Evolutionary conservation across 1,140 invertebrate species (phyloP).

Genomic region (Monochamus saltuarius): DNA sequence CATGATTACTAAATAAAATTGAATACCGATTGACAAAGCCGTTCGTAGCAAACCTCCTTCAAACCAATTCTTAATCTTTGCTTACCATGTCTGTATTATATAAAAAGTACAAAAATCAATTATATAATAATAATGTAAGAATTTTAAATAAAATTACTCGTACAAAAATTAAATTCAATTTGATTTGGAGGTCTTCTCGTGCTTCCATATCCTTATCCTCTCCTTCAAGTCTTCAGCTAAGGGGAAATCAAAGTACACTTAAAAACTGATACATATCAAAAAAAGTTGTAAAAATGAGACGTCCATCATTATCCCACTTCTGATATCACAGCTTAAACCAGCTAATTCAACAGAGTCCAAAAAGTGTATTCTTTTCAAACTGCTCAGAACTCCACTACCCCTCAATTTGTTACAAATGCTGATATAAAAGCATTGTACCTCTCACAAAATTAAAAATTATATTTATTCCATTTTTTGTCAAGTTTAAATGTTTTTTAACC

Average conservation of each 20-base stretch:
- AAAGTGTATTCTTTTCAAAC: not conserved
- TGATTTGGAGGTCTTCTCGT: slow-evolving; percentile 36
- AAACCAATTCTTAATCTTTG: too few species aligned
- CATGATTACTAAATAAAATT: too few species aligned
- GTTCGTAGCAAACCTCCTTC: too few species aligned
- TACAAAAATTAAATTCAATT: slow-evolving; percentile 16
- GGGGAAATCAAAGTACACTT: slow-evolving; percentile 15
- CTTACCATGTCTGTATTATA: slow-evolving; percentile 7
- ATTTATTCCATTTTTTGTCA: too few species aligned
- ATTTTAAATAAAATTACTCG: slow-evolving; percentile 18
- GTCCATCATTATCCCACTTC: not conserved
- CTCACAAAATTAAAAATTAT: too few species aligned
- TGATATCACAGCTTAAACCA: not conserved
- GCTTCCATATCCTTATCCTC: slow-evolving; percentile 45
- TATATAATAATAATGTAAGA: slow-evolving; percentile 16
- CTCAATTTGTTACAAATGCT: too few species aligned
- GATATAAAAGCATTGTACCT: too few species aligned
- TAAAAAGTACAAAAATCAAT: slow-evolving; percentile 23
- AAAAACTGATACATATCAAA: not conserved
- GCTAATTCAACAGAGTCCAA: not conserved
- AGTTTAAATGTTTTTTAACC: too few species aligned
- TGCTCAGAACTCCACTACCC: not conserved
- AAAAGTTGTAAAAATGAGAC: not conserved
- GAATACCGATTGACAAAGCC: too few species aligned
- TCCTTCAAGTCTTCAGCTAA: slow-evolving; percentile 45